Evolutionary conservation across 2,888 invertebrate genomes (phyloP), one percentile per base, ranked within the genome.

Genomic region (Parnassius orleans): DNA sequence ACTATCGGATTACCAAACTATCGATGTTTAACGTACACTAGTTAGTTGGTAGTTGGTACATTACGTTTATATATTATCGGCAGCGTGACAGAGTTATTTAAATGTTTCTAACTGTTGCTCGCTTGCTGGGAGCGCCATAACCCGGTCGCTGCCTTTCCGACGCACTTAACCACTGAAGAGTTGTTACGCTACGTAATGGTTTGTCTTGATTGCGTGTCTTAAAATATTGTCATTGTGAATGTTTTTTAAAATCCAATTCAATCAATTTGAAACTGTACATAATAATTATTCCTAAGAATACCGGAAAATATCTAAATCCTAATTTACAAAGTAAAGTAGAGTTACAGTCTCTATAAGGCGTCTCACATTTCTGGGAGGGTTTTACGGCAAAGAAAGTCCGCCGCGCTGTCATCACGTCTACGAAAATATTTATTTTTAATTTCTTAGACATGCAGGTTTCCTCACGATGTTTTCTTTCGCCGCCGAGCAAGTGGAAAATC

Each of bases 41-140:
- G n/a, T n/a, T 90, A 89, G 71, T 48, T 63, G 24, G 24, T 24
- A 24, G 3, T 33, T 33, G 63, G 58, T 63, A 60, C 55, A 57
- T 73, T 75, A 79, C 65, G 73, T 73, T 69, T 70, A 68, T 68
- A 70, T 77, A 83, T 85, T 81, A 82, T 76, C 74, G 66, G 70
- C 77, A 77, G 76, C 86, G 80, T 85, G 83, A 86, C 83, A 84
- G 82, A 81, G 79, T 81, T 84, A 86, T 87, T 87, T 87, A 84
- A 86, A 86, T 86, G 80, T 76, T 76, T 81, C 72, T 87, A 86
- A 87, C 86, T 83, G 87, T 85, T 75, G 72, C 75, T 70, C 71
- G 70, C 75, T 79, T 44, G 43, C 78, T 79, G 76, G 72, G 76
- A 80, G 78, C 74, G 73, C 72, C 73, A 74, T 84, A 83, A 85